Evolutionary conservation across 1,140 invertebrate species (phyloP).

Genomic region (Lordiphosa mommai): DNA sequence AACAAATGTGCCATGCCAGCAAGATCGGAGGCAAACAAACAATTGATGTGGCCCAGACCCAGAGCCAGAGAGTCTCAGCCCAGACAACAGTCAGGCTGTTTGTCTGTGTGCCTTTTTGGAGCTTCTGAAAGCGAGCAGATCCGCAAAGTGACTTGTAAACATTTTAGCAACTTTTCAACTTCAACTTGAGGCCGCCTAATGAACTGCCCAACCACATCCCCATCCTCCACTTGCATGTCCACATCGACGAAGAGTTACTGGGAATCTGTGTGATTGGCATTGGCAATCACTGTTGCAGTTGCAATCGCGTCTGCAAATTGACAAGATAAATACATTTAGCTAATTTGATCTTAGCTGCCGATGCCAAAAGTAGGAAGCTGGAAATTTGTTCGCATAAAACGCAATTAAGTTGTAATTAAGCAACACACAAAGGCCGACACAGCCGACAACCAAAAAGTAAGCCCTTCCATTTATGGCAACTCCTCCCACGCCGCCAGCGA

Average conservation of each 20-base stretch:
- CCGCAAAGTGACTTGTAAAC: slow-evolving; percentile 75
- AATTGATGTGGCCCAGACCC: slow-evolving; percentile 63
- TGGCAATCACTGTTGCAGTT: slow-evolving; percentile 30
- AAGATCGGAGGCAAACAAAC: slow-evolving; percentile 67
- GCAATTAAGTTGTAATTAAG: slow-evolving; percentile 76
- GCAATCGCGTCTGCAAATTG: slow-evolving; percentile 68
- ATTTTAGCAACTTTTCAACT: slow-evolving; percentile 76
- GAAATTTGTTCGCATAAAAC: slow-evolving; percentile 68
- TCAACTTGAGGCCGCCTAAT: slow-evolving; percentile 50
- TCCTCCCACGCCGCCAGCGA: slow-evolving; percentile 32
- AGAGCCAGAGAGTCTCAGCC: no score
- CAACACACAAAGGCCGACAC: slow-evolving; percentile 45
- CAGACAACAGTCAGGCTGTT: slow-evolving; percentile 66
- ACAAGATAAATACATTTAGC: slow-evolving; percentile 78
- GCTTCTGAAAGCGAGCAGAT: slow-evolving; percentile 58
- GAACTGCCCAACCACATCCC: slow-evolving; percentile 37
- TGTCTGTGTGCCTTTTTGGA: slow-evolving; percentile 42
- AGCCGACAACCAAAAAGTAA: slow-evolving; percentile 16
- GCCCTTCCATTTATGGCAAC: slow-evolving; percentile 23
- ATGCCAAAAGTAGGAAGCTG: slow-evolving; percentile 44
- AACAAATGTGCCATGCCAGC: slow-evolving; percentile 60
- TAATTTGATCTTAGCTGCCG: slow-evolving; percentile 63
- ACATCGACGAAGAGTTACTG: not conserved
- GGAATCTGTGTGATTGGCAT: slow-evolving; percentile 57
- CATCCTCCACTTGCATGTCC: slow-evolving; percentile 17